Conservation (phyloP, 2,888 invertebrate genomes). For the Pammene aurita region DNA sequence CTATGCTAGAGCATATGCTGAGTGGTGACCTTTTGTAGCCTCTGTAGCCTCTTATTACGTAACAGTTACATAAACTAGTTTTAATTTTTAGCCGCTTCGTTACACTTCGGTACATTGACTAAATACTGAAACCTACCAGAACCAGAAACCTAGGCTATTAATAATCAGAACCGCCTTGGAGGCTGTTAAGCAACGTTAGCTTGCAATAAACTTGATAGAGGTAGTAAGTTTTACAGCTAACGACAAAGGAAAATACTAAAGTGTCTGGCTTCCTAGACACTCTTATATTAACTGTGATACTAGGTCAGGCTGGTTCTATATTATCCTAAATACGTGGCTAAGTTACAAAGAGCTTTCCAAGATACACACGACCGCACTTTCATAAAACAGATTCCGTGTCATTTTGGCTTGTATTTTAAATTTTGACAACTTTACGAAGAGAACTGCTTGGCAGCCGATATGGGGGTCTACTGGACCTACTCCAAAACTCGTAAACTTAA, state of each 20-base stretch:
- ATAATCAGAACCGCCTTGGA: no score
- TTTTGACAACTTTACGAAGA: conserved; percentile 49
- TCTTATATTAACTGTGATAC: conserved; percentile 11
- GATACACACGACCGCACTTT: conserved; percentile 23
- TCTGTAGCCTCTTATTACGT: no score
- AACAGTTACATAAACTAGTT: no score
- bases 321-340: conserved; percentile 18
- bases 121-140: no score
- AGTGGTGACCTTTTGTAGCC: no score
- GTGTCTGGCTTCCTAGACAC: conserved; percentile 6
- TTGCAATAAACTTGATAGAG: no score
- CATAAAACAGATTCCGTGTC: conserved; percentile 39
- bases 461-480: conserved; percentile 50
- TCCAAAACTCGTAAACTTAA: conserved; percentile 58
- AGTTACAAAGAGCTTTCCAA: conserved; percentile 26
- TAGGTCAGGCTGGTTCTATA: conserved; percentile 24
- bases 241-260: neutral
- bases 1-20: no score
- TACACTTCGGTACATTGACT: no score
- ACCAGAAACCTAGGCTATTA: no score
- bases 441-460: conserved; percentile 48
- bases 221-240: neutral
- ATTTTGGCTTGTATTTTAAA: conserved; percentile 39
- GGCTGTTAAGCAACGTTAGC: no score
- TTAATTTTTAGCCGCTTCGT: no score